Evolutionary conservation across 2,888 invertebrate genomes (phyloP).

Genomic region (Molorchus minor): DNA sequence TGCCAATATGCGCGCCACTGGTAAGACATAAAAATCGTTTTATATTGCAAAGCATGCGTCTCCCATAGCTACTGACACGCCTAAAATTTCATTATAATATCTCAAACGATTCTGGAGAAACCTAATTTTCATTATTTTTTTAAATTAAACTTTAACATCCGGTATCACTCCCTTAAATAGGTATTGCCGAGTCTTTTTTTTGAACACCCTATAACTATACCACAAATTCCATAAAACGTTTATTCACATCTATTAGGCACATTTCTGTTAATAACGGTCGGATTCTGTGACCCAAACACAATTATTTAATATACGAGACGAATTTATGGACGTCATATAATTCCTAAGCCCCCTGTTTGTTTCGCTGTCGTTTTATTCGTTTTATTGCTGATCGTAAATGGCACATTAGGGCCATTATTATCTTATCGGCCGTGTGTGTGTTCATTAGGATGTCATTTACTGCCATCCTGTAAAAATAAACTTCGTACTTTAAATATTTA

Average conservation of each 20-base stretch:
- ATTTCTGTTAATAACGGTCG: conserved; percentile 8
- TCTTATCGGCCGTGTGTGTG: conserved; percentile 20
- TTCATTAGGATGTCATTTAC: conserved; percentile 21
- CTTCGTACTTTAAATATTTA: conserved; percentile 19
- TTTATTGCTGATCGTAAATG: conserved; percentile 21
- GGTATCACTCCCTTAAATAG: no score
- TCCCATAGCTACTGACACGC: no score
- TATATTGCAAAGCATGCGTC: no score
- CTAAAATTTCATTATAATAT: no score
- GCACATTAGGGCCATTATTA: conserved; percentile 19
- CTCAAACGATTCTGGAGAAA: no score
- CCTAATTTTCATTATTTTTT: no score
- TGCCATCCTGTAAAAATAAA: conserved; percentile 21
- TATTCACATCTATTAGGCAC: not conserved
- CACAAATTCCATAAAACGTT: no score
- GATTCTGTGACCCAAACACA: not conserved
- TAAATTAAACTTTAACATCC: no score
- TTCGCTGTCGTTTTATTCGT: conserved; percentile 13
- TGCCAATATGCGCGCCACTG: no score
- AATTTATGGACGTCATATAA: conserved; percentile 21
- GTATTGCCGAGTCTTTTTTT: no score
- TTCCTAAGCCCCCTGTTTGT: conserved; percentile 20
- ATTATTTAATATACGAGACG: conserved; percentile 17
- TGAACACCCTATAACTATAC: no score
- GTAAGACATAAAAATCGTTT: no score